Percentiles rank a stretch among this genome's conserved stretches.
phyloP scores from a whole-genome alignment of 1,140 invertebrate species.

The Drosophila littoralis region DNA sequence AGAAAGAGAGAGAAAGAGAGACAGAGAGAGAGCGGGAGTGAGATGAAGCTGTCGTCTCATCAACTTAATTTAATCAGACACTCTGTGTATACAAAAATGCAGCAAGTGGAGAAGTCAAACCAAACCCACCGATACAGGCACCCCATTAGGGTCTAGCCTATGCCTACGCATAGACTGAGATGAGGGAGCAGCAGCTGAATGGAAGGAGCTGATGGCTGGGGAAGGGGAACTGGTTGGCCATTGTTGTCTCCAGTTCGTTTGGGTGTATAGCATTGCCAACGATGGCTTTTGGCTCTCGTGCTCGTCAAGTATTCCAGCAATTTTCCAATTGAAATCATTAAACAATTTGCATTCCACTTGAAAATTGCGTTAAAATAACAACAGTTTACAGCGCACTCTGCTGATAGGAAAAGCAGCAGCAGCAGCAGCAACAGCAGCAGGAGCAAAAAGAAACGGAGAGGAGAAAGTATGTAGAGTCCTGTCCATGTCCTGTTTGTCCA shows the following conservation, averaged over 20 bases:
- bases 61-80: slow-evolving; percentile 83
- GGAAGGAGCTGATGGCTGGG: slow-evolving; percentile 7
- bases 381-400: slow-evolving; percentile 69
- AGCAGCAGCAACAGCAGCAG: slow-evolving; percentile 8
- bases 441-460: slow-evolving; percentile 24
- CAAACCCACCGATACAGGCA: slow-evolving; percentile 7
- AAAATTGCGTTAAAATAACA: slow-evolving; percentile 84
- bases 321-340: slow-evolving; percentile 84
- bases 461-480: slow-evolving; percentile 49
- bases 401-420: slow-evolving; percentile 25
- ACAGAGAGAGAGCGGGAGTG: background rate
- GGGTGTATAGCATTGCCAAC: slow-evolving; percentile 7
- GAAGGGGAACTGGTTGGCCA: slow-evolving; percentile 18
- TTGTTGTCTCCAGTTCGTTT: slow-evolving; percentile 40
- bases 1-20: slow-evolving; percentile 8
- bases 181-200: background rate
- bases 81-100: slow-evolving; percentile 79
- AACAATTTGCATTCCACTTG: slow-evolving; percentile 84
- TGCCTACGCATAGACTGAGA: slow-evolving; percentile 63
- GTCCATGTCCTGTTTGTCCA: slow-evolving; percentile 58
- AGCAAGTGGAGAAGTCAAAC: slow-evolving; percentile 43
- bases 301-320: slow-evolving; percentile 81
- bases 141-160: slow-evolving; percentile 41
- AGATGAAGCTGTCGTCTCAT: slow-evolving; percentile 58
- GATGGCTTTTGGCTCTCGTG: slow-evolving; percentile 58